Base-by-base conservation (phyloP, 2,113 vertebrate species). In the Montifringilla adamsi region DNA sequence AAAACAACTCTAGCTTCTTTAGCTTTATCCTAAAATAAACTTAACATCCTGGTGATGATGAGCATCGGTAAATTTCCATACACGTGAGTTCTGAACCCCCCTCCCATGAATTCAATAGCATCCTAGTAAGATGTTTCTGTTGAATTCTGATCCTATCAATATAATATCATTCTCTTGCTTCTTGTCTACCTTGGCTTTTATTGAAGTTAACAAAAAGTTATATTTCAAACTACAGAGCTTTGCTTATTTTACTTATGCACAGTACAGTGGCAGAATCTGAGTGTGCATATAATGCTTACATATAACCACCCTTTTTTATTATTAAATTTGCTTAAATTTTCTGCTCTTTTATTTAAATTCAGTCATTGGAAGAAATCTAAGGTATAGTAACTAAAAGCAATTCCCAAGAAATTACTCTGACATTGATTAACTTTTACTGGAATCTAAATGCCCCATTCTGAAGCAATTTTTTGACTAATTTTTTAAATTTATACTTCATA, bases 1-100 rank as follows among this genome's bases (percentile, higher is more conserved):
- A 3, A 46, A 81, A 17, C 19, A 60, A 56, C 7, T 83, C 44
- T 13, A 88, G 4, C 16, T 43, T 8, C 37, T 76, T 79, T 86
- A 14, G 11, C 16, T 23, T 83, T 80, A 64, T 60, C 6, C 5
- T n/a, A 44, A 13, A 43, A 70, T 0, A 50, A 26, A n/a, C 7
- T 47, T 75, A 68, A 46, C 4, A 33, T 30, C 6, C 7, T 33
- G 15, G 20, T 62, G 28, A 58, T 59, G 26, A 50, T 55, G 5
- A 59, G 7, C 81, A 64, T 9, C 37, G 8, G 5, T 30, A 76
- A n/a, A 79, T 83, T 79, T 52, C 14, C 22, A 50, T 12, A 56
- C 43, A 56, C 1, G 66, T 7, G 6, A 43, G 7, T 47, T 64
- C 18, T 87, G 19, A 77, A 27, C 2, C 0, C 9, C 2, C 2